Evolutionary conservation across 92 coral and sea anemone species (phyloP), one percentile per base, ranked within the genome.

Genomic region (Ricordea florida): DNA sequence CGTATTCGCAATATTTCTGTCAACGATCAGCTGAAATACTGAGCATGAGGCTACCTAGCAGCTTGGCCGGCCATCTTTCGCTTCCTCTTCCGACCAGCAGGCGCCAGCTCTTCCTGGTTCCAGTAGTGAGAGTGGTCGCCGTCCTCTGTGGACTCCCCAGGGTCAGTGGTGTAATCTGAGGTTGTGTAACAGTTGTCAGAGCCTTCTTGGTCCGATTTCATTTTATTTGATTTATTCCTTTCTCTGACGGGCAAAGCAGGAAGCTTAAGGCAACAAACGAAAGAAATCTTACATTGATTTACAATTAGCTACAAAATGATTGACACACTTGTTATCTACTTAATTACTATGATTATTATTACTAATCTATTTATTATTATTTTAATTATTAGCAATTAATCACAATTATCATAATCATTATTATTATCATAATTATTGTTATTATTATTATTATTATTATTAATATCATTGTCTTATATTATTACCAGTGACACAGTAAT

Each of bases 181-280:
- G 66, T 51, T n/a, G 35, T 56, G 10, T 21, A 47, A 47, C 68
- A 38, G 26, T 21, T 47, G 2, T 66, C 83, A 7, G 75, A 72
- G 5, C 50, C 64, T 10, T 50, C 85, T 16, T 52, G 46, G 21
- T 15, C 48, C 18, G 62, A 17, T 51, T 84, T 76, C 24, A 73
- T 20, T 38, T 47, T 60, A 10, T 69, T 51, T 20, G 6, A 65
- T 33, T 52, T 11, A 31, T 47, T 83, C 58, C 66, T 79, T 42
- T 69, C 72, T 30, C 85, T 51, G 16, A 84, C 79, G 3, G 90
- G 66, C 16, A 84, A 62, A n/a, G 84, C 68, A 26, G 84, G 85
- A 59, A 84, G 65, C 90, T 84, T 52, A 25, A 50, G 49, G 10
- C 61, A 66, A 53, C 26, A 2, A 29, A 57, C 3, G 41, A 23